A percentile compares a stretch with the other conserved stretches of the same genome.
Conservation (phyloP, 2,113 vertebrate species). For the Sylvietta virens region DNA sequence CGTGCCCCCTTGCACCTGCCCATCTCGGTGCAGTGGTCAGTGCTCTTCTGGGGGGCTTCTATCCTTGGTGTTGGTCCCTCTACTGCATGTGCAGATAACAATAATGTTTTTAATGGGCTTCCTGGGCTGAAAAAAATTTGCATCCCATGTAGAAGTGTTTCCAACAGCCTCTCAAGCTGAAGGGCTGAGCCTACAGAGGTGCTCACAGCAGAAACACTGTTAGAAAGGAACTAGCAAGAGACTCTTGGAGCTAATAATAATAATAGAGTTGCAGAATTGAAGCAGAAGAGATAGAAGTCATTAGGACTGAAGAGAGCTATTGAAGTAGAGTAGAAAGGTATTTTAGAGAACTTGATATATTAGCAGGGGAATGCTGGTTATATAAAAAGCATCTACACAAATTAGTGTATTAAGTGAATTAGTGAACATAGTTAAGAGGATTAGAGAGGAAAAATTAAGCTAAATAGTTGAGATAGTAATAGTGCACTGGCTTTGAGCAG, state of each 20-base stretch:
- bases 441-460: slow-evolving; percentile 3
- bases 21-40: accelerated
- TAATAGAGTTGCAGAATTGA: not conserved
- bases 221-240: not conserved
- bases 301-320: not conserved
- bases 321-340: not conserved
- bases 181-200: not conserved
- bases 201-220: not conserved
- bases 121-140: not conserved
- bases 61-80: accelerated
- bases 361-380: not conserved
- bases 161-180: not conserved
- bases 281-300: not conserved
- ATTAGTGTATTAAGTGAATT: too few relatives aligned
- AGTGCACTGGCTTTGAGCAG: not conserved
- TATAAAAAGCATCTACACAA: not conserved
- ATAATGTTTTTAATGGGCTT: not conserved
- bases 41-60: not conserved
- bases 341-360: slow-evolving; percentile 1
- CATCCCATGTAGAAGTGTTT: not conserved
- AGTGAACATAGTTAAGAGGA: slow-evolving; percentile 28
- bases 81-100: not conserved
- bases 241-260: not conserved
- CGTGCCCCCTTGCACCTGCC: not conserved
- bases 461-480: slow-evolving; percentile 3